Conservation (phyloP, 2,888 invertebrate genomes). For the Pristionchus entomophagus region DNA sequence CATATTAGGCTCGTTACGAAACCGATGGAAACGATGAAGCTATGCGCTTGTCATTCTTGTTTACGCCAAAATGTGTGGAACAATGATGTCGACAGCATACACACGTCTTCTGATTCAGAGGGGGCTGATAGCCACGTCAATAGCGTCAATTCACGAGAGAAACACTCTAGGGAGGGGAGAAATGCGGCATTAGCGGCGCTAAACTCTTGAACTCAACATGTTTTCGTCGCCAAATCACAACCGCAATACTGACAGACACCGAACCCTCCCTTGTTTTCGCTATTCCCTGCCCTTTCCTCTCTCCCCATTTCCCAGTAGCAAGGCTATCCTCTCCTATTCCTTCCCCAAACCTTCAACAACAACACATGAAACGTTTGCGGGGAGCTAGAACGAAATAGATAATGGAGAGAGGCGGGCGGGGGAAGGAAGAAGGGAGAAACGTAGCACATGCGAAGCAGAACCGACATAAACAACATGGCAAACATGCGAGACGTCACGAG, state of each 20-base stretch:
- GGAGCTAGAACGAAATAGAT: background rate
- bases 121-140: background rate
- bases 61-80: background rate
- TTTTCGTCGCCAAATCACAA: background rate
- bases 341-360: background rate
- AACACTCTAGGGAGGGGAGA: background rate
- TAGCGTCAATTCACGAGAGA: background rate
- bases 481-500: background rate
- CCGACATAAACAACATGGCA: background rate
- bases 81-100: background rate
- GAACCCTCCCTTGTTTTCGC: constrained; percentile 30
- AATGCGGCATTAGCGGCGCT: background rate
- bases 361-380: constrained; percentile 6
- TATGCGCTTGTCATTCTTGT: background rate
- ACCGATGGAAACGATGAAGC: background rate
- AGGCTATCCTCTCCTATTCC: background rate
- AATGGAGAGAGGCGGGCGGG: background rate
- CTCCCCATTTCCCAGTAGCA: background rate
- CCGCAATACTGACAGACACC: background rate
- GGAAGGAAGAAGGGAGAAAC: background rate
- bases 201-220: constrained; percentile 28
- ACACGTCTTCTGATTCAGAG: background rate
- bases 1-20: no score
- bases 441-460: no score
- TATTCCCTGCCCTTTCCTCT: background rate